Base-by-base conservation (phyloP, 2,888 invertebrate genomes). In the Danaus chrysippus region DNA sequence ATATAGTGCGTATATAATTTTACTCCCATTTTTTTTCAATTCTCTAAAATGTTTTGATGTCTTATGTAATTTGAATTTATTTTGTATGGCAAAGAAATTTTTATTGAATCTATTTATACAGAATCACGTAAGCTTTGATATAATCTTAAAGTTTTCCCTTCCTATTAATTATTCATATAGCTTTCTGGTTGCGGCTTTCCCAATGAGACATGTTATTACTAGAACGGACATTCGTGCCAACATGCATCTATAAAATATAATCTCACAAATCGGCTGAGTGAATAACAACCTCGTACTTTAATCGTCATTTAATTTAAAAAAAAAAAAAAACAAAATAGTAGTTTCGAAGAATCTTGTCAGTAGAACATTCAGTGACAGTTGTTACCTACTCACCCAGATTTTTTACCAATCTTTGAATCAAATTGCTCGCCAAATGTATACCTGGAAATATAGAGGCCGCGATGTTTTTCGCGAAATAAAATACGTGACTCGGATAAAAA, bases 161-260 rank as follows among this genome's bases (percentile, higher is more conserved):
- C 13, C 17, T 41, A 12, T 42, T 15, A 34, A 12, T 52, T 46
- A 56, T 52, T 42, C 42, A 42, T 17, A 52, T 41, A 63, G 49
- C 10, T 57, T 57, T 49, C 49, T 52, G 17, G 41, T 59, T 49
- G 46, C 54, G 56, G 56, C 15, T 61, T 59, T 63, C 46, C 56
- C 56, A 46, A 52, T 70, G 68, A 70, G 42, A 71, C 53, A 49
- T 59, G 54, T 56, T 34, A 17, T 61, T 46, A 65, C 43, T 54
- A 62, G 65, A 66, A 68, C 23, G 53, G 19, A 52, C 23, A 58
- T 65, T 69, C 68, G 72, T 76, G 77, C 74, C 74, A 76, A 77
- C 60, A 68, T 69, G 72, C 73, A 74, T 76, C 73, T 67, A 66
- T 67, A 62, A 58, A 63, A 67, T 42, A 66, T 67, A 74, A 73